Conservation (phyloP, 2,113 vertebrate species). For the Pteronura brasiliensis region DNA sequence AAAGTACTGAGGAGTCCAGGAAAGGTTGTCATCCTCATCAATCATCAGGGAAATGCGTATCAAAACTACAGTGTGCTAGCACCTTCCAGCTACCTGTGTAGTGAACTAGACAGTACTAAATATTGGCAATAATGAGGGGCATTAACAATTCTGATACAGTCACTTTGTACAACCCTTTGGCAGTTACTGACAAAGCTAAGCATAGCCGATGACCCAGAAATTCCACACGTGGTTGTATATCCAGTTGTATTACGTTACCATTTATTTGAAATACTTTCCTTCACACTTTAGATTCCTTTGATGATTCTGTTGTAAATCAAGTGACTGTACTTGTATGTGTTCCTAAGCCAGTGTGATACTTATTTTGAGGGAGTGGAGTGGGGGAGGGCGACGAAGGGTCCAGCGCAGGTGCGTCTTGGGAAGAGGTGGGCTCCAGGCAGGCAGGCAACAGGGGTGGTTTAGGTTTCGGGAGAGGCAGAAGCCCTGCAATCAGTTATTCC, state of each 20-base stretch:
- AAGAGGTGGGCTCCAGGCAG: not conserved
- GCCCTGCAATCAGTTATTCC: not conserved
- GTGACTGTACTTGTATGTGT: not conserved
- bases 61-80: not conserved
- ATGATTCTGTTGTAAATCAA: not conserved
- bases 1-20: not conserved
- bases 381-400: accelerated
- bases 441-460: not conserved
- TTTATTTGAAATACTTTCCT: not conserved
- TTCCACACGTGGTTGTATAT: not conserved
- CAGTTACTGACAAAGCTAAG: not conserved
- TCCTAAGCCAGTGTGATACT: not conserved
- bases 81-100: not conserved
- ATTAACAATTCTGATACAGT: not conserved
- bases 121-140: not conserved
- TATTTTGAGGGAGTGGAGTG: not conserved
- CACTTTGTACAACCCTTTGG: not conserved
- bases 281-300: not conserved
- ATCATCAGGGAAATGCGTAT: not conserved
- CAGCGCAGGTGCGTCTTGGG: accelerated
- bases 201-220: not conserved
- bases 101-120: not conserved
- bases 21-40: not conserved
- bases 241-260: not conserved
- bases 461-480: not conserved